These are phyloP conservation scores for Thumatha senex DNA, from an alignment of 2,888 invertebrate genomes.

Conservation along the genomic window DNA sequence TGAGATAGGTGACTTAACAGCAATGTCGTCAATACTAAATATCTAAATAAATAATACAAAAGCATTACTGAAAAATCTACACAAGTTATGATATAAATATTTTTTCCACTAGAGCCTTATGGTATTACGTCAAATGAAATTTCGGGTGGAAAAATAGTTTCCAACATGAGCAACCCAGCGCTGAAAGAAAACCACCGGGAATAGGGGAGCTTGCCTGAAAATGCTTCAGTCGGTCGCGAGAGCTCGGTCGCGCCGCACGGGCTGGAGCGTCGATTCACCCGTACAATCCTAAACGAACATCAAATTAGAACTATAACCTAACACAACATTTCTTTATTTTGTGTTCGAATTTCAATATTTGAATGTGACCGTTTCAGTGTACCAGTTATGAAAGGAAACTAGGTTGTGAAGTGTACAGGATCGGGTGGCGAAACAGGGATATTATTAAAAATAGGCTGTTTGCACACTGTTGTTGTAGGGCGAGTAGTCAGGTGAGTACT, in stretches of 20 bases:
- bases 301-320: conserved; percentile 25
- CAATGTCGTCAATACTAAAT: too few species aligned
- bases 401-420: conserved; percentile 53
- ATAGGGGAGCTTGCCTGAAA: conserved; percentile 43
- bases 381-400: conserved; percentile 43
- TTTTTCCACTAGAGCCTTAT: too few species aligned
- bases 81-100: too few species aligned
- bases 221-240: conserved; percentile 63
- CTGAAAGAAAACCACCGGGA: conserved; percentile 58
- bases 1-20: too few species aligned
- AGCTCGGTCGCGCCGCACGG: conserved; percentile 45
- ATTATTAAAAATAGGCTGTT: conserved; percentile 50
- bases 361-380: conserved; percentile 26
- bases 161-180: conserved; percentile 52
- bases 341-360: conserved; percentile 15
- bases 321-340: conserved; percentile 25
- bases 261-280: conserved; percentile 26
- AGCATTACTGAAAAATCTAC: too few species aligned
- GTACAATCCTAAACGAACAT: conserved; percentile 40
- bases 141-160: conserved; percentile 37
- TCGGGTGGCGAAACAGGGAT: conserved; percentile 43
- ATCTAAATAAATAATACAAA: too few species aligned
- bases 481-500: conserved; percentile 45
- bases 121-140: too few species aligned
- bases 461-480: conserved; percentile 44